Percentiles rank a stretch among this genome's conserved stretches.
phyloP scores from a whole-genome alignment of 2,797 vertebrate genomes.

The Alosa sapidissima region DNA sequence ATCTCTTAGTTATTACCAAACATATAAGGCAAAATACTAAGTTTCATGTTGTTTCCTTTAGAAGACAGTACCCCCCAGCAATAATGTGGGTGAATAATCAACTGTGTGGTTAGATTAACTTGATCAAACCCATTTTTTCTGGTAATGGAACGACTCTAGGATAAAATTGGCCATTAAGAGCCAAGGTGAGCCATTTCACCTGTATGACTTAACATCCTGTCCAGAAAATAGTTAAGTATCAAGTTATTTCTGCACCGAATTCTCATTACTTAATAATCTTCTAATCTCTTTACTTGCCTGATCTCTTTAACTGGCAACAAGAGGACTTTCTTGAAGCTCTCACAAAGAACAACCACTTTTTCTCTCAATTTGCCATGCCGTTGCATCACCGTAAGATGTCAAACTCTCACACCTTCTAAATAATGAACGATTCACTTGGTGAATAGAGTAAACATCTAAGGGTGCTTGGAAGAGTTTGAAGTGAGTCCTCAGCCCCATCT shows the following conservation, averaged over 20 bases:
- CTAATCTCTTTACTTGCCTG: not conserved
- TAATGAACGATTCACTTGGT: constrained; percentile 17
- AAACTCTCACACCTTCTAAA: constrained; percentile 26
- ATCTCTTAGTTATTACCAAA: not conserved
- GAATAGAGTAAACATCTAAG: constrained; percentile 19
- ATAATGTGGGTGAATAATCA: not conserved
- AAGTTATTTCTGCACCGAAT: not conserved
- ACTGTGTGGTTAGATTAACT: not conserved
- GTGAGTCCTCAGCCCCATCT: constrained; percentile 21
- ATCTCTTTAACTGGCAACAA: not conserved
- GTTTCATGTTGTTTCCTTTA: not conserved
- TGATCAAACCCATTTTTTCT: not conserved
- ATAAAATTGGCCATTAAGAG: not conserved
- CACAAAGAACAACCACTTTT: constrained; percentile 9
- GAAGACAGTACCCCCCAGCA: not conserved
- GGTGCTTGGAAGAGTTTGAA: constrained; percentile 23
- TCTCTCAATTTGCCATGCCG: not conserved
- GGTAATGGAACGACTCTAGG: not conserved
- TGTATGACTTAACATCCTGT: not conserved
- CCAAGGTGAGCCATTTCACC: not conserved
- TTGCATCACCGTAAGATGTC: constrained; percentile 24
- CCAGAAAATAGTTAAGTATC: not conserved
- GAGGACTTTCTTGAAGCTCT: constrained; percentile 4
- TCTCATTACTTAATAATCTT: not conserved
- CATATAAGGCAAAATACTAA: not conserved